Base-by-base conservation (phyloP, 2,113 vertebrate species). In the Campylomormyrus numenius region DNA sequence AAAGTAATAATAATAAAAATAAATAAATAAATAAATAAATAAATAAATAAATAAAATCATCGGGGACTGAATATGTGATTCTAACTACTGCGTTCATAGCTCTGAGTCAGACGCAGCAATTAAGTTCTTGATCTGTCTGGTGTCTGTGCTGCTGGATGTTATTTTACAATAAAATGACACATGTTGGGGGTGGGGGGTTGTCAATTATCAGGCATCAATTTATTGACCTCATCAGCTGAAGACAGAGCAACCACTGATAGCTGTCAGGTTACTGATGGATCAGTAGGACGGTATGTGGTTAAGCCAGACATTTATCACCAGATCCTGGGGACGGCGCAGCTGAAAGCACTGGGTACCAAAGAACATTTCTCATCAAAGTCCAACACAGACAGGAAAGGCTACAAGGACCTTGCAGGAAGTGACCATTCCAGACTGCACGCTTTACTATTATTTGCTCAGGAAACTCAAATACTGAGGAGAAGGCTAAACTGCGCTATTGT, bases 401-500 rank as follows among this genome's bases (percentile, higher is more conserved):
- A 27, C 42, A 8, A 56, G 74, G 89, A 90, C 45, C 85, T 91
- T 31, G 35, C 85, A 91, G 91, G 89, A 92, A 91, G 87, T 90
- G 84, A 92, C 90, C 56, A 46, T 88, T 92, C 89, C 90, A 91
- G 85, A 87, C 87, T 80, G 77, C 70, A 88, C 89, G 90, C 53
- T 89, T 92, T 62, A 74, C 90, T 93, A 91, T 89, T 93, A 85
- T 93, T 91, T 90, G 89, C 90, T 85, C 88, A 91, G 77, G 88
- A 89, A 91, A 89, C 90, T 90, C 42, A 93, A 89, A 90, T 53
- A 87, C 74, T 77, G 85, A 35, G 77, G 66, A 77, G 58, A 88
- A 92, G 88, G 91, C 66, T 91, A 83, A 92, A 92, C 85, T 91
- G 89, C 90, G 27, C 92, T 85, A 94, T 95, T 94, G 93, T 94